Conservation (phyloP, 1,140 invertebrate species). For the Sinonovacula constricta region DNA sequence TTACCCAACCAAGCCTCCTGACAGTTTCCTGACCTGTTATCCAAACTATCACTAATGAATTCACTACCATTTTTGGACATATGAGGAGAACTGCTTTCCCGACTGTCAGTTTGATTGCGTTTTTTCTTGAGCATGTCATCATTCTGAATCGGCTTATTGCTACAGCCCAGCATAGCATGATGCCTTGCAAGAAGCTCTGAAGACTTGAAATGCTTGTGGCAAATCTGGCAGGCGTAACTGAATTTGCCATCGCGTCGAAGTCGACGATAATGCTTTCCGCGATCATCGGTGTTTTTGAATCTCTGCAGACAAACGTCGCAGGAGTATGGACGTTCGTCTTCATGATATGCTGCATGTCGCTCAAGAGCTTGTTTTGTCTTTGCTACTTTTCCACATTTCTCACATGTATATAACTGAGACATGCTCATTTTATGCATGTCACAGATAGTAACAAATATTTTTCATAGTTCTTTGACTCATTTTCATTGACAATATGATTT, state of each 20-base stretch:
- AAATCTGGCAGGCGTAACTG: slow-evolving; percentile 24
- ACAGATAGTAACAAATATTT: too few species aligned
- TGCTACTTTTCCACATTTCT: slow-evolving; percentile 43
- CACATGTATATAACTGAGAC: slow-evolving; percentile 28
- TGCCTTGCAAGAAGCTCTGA: slow-evolving; percentile 23
- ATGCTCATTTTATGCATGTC: too few species aligned
- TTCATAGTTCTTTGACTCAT: too few species aligned
- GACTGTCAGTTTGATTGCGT: too few species aligned
- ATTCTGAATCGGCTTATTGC: neutral
- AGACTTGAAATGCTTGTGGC: slow-evolving; percentile 49
- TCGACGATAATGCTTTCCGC: slow-evolving; percentile 42
- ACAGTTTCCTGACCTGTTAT: too few species aligned
- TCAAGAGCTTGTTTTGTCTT: slow-evolving; percentile 45
- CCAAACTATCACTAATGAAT: too few species aligned
- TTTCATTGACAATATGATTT: too few species aligned
- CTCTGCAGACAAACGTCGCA: slow-evolving; percentile 42
- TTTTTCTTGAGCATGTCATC: neutral
- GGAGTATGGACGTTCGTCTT: slow-evolving; percentile 35
- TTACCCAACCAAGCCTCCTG: too few species aligned
- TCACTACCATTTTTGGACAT: neutral
- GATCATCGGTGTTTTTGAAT: slow-evolving; percentile 44
- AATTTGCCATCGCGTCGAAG: slow-evolving; percentile 40
- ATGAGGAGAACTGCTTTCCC: too few species aligned
- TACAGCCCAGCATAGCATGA: slow-evolving; percentile 40
- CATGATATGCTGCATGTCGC: slow-evolving; percentile 43